A percentile compares a stretch with the other conserved stretches of the same genome.
phyloP scores from a whole-genome alignment of 1,140 invertebrate genomes.

The Kradibia gibbosae region DNA sequence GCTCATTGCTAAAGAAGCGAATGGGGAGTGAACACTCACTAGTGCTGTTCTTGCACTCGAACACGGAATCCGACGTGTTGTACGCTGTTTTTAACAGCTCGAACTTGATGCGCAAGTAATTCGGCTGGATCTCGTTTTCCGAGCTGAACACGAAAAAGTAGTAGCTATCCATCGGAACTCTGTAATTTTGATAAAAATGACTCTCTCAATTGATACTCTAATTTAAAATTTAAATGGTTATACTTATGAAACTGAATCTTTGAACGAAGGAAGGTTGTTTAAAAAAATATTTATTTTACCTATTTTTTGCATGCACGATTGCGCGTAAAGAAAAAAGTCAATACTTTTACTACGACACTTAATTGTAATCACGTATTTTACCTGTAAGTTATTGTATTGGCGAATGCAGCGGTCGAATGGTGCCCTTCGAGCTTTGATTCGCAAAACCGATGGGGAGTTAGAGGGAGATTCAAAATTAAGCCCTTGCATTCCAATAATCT shows the following conservation, averaged over 20 bases:
- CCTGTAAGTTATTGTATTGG: slow-evolving; percentile 79
- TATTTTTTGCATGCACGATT: too few species aligned
- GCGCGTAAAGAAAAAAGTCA: background rate
- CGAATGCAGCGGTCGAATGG: slow-evolving; percentile 71
- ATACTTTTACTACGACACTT: background rate
- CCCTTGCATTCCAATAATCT: slow-evolving; percentile 82
- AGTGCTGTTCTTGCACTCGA: slow-evolving; percentile 77
- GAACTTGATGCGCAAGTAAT: slow-evolving; percentile 79
- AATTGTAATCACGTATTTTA: slow-evolving; percentile 52
- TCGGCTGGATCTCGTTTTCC: slow-evolving; percentile 83
- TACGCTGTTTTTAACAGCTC: slow-evolving; percentile 81
- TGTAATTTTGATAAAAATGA: too few species aligned
- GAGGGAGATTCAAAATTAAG: slow-evolving; percentile 80
- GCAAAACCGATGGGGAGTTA: slow-evolving; percentile 78
- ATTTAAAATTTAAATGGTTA: too few species aligned
- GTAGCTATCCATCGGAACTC: slow-evolving; percentile 81
- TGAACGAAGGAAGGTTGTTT: too few species aligned
- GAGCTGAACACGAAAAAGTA: slow-evolving; percentile 89
- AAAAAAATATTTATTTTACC: too few species aligned
- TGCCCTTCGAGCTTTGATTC: slow-evolving; percentile 65
- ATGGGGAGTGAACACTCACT: slow-evolving; percentile 77
- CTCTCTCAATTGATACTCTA: too few species aligned
- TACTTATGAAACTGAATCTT: too few species aligned
- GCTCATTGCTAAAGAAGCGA: slow-evolving; percentile 80
- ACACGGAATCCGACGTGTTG: slow-evolving; percentile 75